These are phyloP conservation scores for Hystrix brachyura DNA, from an alignment of 2,113 vertebrate genomes.

Conservation along the genomic window DNA sequence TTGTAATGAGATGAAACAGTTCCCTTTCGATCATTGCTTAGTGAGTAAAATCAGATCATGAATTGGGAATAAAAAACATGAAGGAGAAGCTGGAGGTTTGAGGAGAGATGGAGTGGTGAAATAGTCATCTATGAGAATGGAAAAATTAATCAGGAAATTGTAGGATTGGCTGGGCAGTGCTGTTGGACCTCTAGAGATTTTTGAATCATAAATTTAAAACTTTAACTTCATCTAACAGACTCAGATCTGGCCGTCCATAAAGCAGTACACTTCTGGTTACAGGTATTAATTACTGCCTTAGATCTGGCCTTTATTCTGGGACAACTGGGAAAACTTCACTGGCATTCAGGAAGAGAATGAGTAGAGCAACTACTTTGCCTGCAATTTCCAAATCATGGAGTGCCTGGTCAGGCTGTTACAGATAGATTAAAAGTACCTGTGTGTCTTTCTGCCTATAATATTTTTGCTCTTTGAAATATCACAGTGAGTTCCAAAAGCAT, in stretches of 20 bases:
- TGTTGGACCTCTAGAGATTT: not conserved
- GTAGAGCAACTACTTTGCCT: slow-evolving; percentile 92
- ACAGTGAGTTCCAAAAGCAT: slow-evolving; percentile 92
- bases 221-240: slow-evolving; percentile 42
- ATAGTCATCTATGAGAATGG: not conserved
- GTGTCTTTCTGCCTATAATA: slow-evolving; percentile 89
- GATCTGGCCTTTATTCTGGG: not conserved
- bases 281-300: not conserved
- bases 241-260: not conserved
- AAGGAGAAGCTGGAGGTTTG: not conserved
- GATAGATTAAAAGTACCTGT: slow-evolving; percentile 90
- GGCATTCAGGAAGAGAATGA: slow-evolving; percentile 91
- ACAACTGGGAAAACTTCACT: not conserved
- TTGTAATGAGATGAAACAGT: not conserved
- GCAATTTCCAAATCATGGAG: slow-evolving; percentile 91
- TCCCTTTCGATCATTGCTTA: not conserved
- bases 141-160: slow-evolving; percentile 16
- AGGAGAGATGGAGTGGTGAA: not conserved
- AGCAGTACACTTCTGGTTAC: not conserved
- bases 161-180: not conserved
- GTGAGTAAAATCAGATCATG: not conserved
- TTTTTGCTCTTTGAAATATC: slow-evolving; percentile 90
- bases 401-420: slow-evolving; percentile 89
- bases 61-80: not conserved
- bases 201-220: not conserved